Percentiles rank a stretch among this genome's conserved stretches.
Evolutionary conservation across 2,797 vertebrate genomes (phyloP).

Genomic region (Arremon brunneinucha): DNA sequence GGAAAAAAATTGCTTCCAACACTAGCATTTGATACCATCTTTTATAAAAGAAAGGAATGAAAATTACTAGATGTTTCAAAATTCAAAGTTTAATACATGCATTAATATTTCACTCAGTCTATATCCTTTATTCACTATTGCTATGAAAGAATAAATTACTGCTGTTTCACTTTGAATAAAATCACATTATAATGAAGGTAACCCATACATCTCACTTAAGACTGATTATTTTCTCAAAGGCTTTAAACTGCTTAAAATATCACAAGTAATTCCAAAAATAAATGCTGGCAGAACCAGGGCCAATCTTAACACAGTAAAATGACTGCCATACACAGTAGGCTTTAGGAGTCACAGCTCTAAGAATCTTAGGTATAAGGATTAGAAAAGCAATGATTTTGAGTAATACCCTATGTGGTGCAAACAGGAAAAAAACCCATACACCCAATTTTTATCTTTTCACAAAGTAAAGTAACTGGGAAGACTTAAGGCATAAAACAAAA

Average conservation of each 20-base stretch:
- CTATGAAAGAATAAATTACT: not conserved
- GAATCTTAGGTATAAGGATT: not conserved
- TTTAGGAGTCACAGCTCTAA: not conserved
- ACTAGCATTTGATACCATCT: not conserved
- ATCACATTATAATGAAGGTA: not conserved
- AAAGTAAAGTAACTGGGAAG: not conserved
- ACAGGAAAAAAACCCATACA: not conserved
- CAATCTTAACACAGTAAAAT: not conserved
- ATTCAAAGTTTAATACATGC: not conserved
- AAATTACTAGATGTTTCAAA: not conserved
- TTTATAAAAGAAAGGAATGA: not conserved
- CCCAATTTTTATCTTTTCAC: not conserved
- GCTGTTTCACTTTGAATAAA: not conserved
- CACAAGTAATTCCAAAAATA: not conserved
- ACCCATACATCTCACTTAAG: not conserved
- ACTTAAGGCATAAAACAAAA: not conserved
- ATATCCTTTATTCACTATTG: not conserved
- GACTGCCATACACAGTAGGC: not conserved
- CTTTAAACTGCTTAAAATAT: conserved; percentile 14
- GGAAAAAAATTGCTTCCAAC: not conserved
- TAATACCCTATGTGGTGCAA: not conserved
- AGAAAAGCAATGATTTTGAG: not conserved
- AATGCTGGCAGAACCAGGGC: not conserved
- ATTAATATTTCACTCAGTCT: not conserved
- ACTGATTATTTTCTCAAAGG: conserved; percentile 15